A percentile compares a stretch with the other conserved stretches of the same genome.
Evolutionary conservation across 2,113 vertebrate species (phyloP).

Genomic region (Onychostruthus taczanowskii): DNA sequence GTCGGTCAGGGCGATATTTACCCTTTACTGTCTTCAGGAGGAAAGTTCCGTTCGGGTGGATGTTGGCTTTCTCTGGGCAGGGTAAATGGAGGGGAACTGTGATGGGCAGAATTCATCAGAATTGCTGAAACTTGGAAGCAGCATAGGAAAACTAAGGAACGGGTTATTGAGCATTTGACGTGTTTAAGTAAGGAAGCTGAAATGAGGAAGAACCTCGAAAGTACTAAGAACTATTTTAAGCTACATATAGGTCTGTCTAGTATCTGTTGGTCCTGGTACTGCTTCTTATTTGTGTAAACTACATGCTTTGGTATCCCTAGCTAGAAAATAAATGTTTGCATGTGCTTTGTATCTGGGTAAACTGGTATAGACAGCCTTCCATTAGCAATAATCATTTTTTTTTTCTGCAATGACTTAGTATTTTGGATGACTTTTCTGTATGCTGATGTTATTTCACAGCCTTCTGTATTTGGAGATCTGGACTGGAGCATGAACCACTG

Average conservation of each 20-base stretch:
- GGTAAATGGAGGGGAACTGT: background rate
- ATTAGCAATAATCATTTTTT: background rate
- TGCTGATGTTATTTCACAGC: background rate
- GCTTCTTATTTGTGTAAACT: background rate
- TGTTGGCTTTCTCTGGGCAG: background rate
- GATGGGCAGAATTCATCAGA: background rate
- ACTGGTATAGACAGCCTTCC: background rate
- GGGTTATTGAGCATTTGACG: fast-evolving
- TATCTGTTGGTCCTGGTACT: background rate
- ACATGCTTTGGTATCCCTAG: background rate
- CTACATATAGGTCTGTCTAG: background rate
- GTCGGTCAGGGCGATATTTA: background rate
- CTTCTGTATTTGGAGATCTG: background rate
- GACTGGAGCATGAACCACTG: background rate
- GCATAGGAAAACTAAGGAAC: background rate
- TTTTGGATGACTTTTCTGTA: background rate
- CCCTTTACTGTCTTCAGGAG: background rate
- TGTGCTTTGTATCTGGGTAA: background rate
- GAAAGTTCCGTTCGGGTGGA: background rate
- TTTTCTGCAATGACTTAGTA: background rate
- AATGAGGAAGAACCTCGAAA: background rate
- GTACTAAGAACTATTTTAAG: background rate
- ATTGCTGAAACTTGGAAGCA: background rate
- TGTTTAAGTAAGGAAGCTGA: background rate
- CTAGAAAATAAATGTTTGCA: background rate